Percentiles rank a stretch among this genome's conserved stretches.
phyloP scores from a whole-genome alignment of 2,113 vertebrate genomes.

The Triplophysa tibetana region DNA sequence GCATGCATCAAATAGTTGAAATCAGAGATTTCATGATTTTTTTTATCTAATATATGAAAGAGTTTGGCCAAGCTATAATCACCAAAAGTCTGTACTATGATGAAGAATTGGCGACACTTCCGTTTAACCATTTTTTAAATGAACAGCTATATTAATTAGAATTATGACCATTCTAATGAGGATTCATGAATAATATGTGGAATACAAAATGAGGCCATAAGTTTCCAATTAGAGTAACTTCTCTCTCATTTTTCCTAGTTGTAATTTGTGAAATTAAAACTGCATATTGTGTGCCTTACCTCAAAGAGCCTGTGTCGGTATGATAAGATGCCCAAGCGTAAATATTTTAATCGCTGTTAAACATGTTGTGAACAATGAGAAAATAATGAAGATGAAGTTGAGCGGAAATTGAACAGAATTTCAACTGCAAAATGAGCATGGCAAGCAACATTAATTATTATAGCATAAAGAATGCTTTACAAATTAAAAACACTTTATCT shows the following conservation, averaged over 20 bases:
- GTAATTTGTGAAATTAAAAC: conserved; percentile 44
- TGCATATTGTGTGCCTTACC: conserved; percentile 5
- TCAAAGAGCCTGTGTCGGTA: conserved; percentile 4
- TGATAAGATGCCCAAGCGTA: conserved; percentile 36
- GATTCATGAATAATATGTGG: conserved; percentile 63
- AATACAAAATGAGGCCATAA: conserved; percentile 51
- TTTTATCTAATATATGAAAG: not conserved
- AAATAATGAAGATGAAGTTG: conserved; percentile 74
- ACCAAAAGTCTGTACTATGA: conserved; percentile 23
- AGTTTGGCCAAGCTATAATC: conserved; percentile 14
- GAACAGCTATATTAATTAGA: conserved; percentile 57
- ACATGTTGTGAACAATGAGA: conserved; percentile 65
- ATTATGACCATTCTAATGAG: conserved; percentile 65
- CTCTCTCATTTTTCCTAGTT: conserved; percentile 47
- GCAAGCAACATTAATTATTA: conserved; percentile 69
- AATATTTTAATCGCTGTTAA: conserved; percentile 73
- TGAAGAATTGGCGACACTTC: conserved; percentile 7
- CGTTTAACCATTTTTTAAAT: conserved; percentile 17
- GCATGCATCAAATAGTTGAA: not conserved
- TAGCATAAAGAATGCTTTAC: conserved; percentile 67
- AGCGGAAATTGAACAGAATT: conserved; percentile 67
- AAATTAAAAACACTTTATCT: conserved; percentile 66
- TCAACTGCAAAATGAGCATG: conserved; percentile 66
- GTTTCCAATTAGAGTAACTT: conserved; percentile 36
- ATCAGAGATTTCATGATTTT: not conserved